These are phyloP conservation scores for Chalcosyrphus nemorum DNA, from an alignment of 2,888 invertebrate species.

Conservation along the genomic window DNA sequence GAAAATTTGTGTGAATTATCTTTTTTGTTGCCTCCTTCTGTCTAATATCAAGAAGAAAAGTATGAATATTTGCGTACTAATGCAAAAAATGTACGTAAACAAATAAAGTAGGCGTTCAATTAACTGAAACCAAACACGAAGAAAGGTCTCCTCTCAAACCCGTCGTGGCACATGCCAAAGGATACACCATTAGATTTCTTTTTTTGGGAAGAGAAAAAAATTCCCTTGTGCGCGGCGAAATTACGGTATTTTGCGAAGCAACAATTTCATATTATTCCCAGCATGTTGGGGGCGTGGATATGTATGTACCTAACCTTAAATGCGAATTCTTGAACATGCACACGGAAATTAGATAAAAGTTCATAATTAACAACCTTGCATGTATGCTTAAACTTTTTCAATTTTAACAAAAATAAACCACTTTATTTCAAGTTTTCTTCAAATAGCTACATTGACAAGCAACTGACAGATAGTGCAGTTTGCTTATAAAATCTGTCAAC, in stretches of 20 bases:
- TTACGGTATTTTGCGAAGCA: neutral
- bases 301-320: too few species aligned
- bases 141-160: neutral
- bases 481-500: neutral
- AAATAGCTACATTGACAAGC: neutral
- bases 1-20: constrained; percentile 24
- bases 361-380: neutral
- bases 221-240: neutral
- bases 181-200: neutral
- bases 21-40: neutral
- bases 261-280: constrained; percentile 1
- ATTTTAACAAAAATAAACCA: neutral
- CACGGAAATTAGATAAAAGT: neutral
- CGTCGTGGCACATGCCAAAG: neutral
- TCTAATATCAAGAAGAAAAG: neutral
- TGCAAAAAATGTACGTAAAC: neutral
- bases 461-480: neutral
- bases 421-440: neutral
- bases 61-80: constrained; percentile 7
- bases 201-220: neutral
- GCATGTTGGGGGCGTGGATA: neutral
- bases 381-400: constrained; percentile 6
- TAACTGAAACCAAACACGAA: constrained; percentile 1
- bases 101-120: constrained; percentile 12
- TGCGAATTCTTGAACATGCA: constrained; percentile 5